phyloP scores from a whole-genome alignment of 2,797 vertebrate species.

The Sorex maritimensis region DNA sequence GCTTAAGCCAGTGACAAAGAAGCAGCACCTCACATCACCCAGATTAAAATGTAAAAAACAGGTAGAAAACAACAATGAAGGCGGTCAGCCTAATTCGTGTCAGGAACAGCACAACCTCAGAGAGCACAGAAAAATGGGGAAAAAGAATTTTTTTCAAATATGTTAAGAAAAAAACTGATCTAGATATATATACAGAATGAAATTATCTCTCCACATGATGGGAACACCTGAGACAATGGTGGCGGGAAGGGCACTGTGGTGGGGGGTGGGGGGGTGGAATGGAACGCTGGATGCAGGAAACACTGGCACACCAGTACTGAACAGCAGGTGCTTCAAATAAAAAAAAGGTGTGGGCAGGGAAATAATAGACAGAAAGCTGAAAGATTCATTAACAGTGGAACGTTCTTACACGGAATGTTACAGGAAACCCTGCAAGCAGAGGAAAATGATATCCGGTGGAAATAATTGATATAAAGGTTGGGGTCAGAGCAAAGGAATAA shows the following conservation, averaged over 20 bases:
- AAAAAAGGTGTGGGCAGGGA: no score
- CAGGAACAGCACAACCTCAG: not conserved
- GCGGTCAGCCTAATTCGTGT: not conserved
- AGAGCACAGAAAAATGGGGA: not conserved
- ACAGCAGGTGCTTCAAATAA: no score
- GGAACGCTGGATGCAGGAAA: no score
- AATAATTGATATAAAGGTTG: not conserved
- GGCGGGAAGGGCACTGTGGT: no score
- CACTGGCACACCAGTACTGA: no score
- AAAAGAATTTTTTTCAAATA: no score
- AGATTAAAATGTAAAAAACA: slow-evolving; percentile 12
- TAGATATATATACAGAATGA: no score
- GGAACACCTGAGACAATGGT: no score
- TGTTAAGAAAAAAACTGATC: no score
- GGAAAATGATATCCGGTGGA: not conserved
- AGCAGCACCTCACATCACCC: not conserved
- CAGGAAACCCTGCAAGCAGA: slow-evolving; percentile 2
- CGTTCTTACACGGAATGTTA: not conserved
- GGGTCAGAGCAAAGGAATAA: not conserved
- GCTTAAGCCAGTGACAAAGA: not conserved
- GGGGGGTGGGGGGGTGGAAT: no score
- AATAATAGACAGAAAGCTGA: not conserved
- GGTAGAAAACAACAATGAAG: not conserved
- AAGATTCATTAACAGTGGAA: not conserved
- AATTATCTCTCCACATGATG: no score